A percentile compares a stretch with the other conserved stretches of the same genome.
Conservation (phyloP, 2,797 vertebrate genomes). For the Tauraco hartlaubi region DNA sequence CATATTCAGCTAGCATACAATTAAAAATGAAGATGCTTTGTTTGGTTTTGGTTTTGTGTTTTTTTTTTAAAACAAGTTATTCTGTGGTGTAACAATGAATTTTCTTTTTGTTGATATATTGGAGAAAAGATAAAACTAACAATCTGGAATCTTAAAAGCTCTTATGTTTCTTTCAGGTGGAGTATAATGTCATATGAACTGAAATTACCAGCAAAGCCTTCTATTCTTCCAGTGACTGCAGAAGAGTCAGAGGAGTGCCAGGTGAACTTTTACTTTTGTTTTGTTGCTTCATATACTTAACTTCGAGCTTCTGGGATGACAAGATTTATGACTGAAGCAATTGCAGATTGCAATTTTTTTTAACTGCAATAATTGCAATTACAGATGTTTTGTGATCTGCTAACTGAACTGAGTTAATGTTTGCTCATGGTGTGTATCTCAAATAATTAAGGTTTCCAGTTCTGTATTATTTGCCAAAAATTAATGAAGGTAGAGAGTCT, state of each 20-base stretch:
- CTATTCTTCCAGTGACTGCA: constrained; percentile 88
- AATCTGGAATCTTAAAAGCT: neutral
- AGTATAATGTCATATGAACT: constrained; percentile 99
- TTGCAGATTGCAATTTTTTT: too few relatives aligned
- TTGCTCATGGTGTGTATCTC: neutral
- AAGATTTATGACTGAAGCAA: neutral
- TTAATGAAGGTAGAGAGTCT: neutral
- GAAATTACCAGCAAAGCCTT: constrained; percentile 92
- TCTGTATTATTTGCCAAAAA: neutral
- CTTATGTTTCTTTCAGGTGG: constrained; percentile 84
- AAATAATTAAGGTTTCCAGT: neutral
- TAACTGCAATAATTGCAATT: too few relatives aligned
- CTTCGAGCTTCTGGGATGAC: neutral
- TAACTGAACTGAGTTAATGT: neutral
- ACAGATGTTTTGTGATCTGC: neutral
- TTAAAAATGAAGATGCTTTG: neutral
- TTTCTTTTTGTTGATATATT: neutral
- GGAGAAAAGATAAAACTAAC: neutral
- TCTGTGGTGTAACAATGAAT: neutral
- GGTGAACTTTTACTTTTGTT: constrained; percentile 78
- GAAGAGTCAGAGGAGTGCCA: constrained; percentile 91
- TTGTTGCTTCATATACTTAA: neutral
- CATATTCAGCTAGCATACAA: neutral
- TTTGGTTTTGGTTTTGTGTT: too few relatives aligned
- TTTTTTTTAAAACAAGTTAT: neutral